These are phyloP conservation scores for Psittacula echo DNA, from an alignment of 2,797 vertebrate species.

Conservation along the genomic window DNA sequence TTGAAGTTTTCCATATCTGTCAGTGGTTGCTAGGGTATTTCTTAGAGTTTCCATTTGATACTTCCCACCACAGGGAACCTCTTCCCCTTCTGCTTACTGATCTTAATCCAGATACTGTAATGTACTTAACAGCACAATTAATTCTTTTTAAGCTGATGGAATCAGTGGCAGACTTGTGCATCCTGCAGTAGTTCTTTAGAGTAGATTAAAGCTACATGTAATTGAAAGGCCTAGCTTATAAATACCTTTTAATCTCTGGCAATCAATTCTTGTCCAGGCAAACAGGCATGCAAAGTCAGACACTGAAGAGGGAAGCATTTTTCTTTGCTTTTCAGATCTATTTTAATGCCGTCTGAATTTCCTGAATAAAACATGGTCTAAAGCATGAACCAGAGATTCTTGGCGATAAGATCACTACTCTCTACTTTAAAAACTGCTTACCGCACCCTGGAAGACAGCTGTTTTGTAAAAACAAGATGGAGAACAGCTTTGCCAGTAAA, in stretches of 20 bases:
- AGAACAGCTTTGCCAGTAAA: background rate
- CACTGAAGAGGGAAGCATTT: background rate
- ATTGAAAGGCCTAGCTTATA: background rate
- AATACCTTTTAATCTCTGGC: background rate
- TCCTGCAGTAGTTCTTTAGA: slow-evolving; percentile 54
- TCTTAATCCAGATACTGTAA: background rate
- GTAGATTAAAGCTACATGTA: background rate
- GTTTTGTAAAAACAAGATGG: background rate
- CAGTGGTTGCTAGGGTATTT: background rate
- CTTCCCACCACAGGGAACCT: background rate
- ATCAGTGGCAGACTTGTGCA: slow-evolving; percentile 66
- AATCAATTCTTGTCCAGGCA: background rate
- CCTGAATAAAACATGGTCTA: background rate
- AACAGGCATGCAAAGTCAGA: background rate
- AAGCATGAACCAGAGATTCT: background rate
- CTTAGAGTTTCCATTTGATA: background rate
- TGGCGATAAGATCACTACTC: background rate
- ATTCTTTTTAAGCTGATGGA: slow-evolving; percentile 65
- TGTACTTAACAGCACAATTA: slow-evolving; percentile 76
- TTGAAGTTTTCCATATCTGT: background rate
- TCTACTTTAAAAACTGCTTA: background rate
- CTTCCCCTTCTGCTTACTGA: background rate
- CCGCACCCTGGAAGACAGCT: background rate
- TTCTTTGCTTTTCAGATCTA: background rate
- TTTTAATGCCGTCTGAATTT: background rate